A percentile compares a stretch with the other conserved stretches of the same genome.
Conservation (phyloP, 1,140 invertebrate genomes). For the Arion vulgaris region DNA sequence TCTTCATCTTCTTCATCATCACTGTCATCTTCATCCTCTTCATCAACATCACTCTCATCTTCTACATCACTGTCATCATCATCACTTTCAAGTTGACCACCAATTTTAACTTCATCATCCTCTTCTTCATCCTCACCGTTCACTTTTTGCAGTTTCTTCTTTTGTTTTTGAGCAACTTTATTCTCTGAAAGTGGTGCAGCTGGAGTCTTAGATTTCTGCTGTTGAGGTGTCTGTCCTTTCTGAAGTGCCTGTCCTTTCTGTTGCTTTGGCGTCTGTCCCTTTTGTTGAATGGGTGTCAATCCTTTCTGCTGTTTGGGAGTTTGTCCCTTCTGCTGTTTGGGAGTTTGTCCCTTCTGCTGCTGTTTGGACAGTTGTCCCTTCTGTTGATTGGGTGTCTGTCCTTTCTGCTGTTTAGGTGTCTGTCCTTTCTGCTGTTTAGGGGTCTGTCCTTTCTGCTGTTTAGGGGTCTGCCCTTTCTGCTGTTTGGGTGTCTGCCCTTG, state of each 20-base stretch:
- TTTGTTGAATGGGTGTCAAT: not conserved
- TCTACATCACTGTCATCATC: no score
- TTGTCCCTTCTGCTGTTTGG: not conserved
- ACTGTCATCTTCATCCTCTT: not conserved
- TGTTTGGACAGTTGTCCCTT: not conserved
- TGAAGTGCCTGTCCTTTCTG: not conserved
- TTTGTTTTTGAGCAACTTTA: no score
- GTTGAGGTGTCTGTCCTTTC: not conserved
- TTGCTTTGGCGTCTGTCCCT: no score
- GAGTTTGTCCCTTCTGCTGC: not conserved
- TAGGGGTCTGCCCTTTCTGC: not conserved
- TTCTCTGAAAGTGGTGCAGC: no score
- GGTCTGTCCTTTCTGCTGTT: not conserved
- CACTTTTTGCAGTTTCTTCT: not conserved
- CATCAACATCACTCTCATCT: not conserved
- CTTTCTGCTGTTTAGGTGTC: not conserved
- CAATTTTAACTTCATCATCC: no score
- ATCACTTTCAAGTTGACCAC: not conserved
- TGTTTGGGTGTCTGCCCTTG: not conserved
- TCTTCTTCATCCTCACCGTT: not conserved
- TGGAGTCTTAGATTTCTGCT: not conserved
- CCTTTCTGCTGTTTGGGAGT: slow-evolving; percentile 8
- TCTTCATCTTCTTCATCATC: not conserved
- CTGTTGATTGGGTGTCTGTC: slow-evolving; percentile 2
- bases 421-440: not conserved